Evolutionary conservation across 2,888 invertebrate species (phyloP), one percentile per base, ranked within the genome.

Genomic region (Perizoma flavofasciatum): DNA sequence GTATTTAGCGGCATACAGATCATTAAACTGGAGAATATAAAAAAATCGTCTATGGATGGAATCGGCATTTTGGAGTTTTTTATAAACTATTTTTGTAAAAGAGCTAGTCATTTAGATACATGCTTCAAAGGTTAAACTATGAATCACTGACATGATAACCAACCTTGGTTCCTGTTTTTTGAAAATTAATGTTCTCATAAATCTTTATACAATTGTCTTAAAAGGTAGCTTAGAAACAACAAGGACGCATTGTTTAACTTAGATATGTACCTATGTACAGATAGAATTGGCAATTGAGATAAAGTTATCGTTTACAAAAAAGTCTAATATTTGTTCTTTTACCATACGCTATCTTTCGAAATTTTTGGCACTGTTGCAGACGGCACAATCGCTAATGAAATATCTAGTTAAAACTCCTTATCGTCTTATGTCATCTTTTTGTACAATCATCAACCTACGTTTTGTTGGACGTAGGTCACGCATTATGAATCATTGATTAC

Each of bases 401-500:
- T 22, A 22, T 22, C 22, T 22, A 22, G 22, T 22, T 22, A 2
- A 22, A 37, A 37, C 10, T 5, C n/a, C n/a, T n/a, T 41, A 41
- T 5, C 41, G 41, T 41, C 22, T n/a, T n/a, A 22, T 49, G 51
- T 52, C 48, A 35, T 60, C 39, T 10, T 41, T 55, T 11, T 3
- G 44, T 39, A 55, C 43, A 51, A 44, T 51, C 51, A 51, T 59
- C 56, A 37, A 48, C 55, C 49, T 61, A 60, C 62, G 64, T 59
- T 59, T 61, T 67, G 60, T 67, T 65, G 61, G 46, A 51, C 70
- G 59, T 72, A 75, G 73, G 76, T 77, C 73, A 74, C 59, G 71
- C 44, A 46, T 32, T 57, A 48, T 59, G 53, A 37, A 39, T 58
- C 44, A 58, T 57, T 50, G 46, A 41, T 56, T 33, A 56, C 41